phyloP scores from a whole-genome alignment of 2,797 vertebrate genomes.

The Sebastes hubbsi region DNA sequence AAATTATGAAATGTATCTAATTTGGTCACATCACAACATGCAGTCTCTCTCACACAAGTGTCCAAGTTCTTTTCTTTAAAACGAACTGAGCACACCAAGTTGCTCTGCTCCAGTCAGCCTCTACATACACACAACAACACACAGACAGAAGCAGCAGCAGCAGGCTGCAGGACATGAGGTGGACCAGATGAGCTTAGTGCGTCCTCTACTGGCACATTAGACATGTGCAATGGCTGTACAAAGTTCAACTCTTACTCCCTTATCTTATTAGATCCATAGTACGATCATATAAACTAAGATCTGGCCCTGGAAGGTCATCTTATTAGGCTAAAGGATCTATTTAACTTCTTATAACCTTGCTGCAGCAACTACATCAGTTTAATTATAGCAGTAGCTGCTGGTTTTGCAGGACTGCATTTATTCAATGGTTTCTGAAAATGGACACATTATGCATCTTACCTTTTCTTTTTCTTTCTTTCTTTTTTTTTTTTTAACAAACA shows the following conservation, averaged over 20 bases:
- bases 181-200: not conserved
- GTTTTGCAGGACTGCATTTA: not conserved
- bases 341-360: not conserved
- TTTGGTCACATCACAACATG: conserved; percentile 57
- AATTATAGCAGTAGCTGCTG: not conserved
- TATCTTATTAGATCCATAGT: not conserved
- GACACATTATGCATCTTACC: not conserved
- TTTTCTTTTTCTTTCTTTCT: not conserved
- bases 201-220: conserved; percentile 50
- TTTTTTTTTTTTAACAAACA: not conserved
- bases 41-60: conserved; percentile 27
- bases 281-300: not conserved
- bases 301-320: not conserved
- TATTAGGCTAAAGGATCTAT: not conserved
- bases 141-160: conserved; percentile 18
- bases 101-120: conserved; percentile 39
- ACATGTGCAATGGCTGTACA: not conserved
- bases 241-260: not conserved
- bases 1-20: conserved; percentile 39
- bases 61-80: conserved; percentile 61
- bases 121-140: conserved; percentile 55
- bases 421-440: not conserved
- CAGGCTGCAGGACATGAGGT: not conserved
- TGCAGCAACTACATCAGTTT: not conserved
- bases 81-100: conserved; percentile 52